Evolutionary conservation across 2,797 vertebrate species (phyloP), one percentile per base, ranked within the genome.

Genomic region (Xenopus petersii): DNA sequence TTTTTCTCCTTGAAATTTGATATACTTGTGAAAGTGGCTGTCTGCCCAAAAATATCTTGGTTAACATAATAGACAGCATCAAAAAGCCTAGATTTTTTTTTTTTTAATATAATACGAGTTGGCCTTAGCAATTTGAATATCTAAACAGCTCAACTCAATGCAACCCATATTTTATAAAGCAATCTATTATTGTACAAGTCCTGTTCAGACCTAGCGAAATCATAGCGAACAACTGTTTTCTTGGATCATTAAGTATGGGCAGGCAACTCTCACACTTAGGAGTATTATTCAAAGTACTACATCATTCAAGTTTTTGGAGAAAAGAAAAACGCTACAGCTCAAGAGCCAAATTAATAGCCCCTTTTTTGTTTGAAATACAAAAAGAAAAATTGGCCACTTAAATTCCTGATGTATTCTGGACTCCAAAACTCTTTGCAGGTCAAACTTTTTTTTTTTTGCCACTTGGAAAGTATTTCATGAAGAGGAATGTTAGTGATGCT

Each of bases 91-190:
- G 55, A 56, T 56, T n/a, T 56, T 56, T 56, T 56, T 17, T 56
- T 56, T 56, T 21, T 21, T 21, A 21, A 8, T 55, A 15, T 15
- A 56, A 56, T 16, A 56, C n/a, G 16, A 15, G 55, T 13, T n/a
- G 55, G 55, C 55, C 55, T 16, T 56, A 56, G 55, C 55, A 56
- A 56, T 56, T 56, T 56, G 16, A 56, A 56, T 56, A 56, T n/a
- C 55, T 56, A 16, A 56, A 56, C 55, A 56, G 55, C n/a, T 56
- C 55, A 56, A 56, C 16, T 56, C 55, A 56, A 17, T 56, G 55
- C 55, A 56, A 56, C 55, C 55, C 55, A 56, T 56, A 17, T 56
- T 56, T 56, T 56, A 17, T 56, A 17, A 56, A 56, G 8, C 16
- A 56, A 21, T 56, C 55, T 17, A 56, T 56, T 56, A 56, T 56